These are phyloP conservation scores for Pemphigus obesinymphae DNA, from an alignment of 1,140 invertebrate species.

Conservation along the genomic window DNA sequence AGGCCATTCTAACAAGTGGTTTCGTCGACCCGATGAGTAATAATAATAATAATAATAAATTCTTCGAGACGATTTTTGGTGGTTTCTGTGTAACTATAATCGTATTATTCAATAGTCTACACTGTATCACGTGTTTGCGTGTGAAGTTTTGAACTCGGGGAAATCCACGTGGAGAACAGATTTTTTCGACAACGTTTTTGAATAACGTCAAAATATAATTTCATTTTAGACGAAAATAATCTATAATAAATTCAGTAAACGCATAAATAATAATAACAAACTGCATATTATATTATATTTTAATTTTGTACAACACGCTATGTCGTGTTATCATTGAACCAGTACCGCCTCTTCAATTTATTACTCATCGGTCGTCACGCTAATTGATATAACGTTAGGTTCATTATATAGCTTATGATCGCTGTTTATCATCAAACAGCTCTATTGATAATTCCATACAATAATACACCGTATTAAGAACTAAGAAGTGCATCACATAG, in stretches of 20 bases:
- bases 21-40: conserved; percentile 5
- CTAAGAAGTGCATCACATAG: not conserved
- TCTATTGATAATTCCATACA: not conserved
- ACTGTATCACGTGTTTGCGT: too few relatives aligned
- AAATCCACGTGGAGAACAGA: too few relatives aligned
- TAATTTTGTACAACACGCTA: not conserved
- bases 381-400: not conserved
- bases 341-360: conserved; percentile 22
- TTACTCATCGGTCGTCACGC: too few relatives aligned
- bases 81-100: too few relatives aligned
- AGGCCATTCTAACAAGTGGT: conserved; percentile 29
- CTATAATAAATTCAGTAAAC: not conserved
- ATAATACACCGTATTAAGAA: not conserved
- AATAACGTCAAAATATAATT: too few relatives aligned
- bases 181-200: too few relatives aligned
- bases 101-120: too few relatives aligned
- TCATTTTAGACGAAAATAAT: too few relatives aligned
- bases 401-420: not conserved
- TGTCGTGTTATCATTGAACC: not conserved
- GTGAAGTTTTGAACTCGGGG: too few relatives aligned
- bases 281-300: too few relatives aligned
- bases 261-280: not conserved
- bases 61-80: not conserved
- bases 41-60: not conserved
- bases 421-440: not conserved